Percentiles rank a stretch among this genome's conserved stretches.
phyloP scores from a whole-genome alignment of 2,113 vertebrate species.

The Erpornis zantholeuca region DNA sequence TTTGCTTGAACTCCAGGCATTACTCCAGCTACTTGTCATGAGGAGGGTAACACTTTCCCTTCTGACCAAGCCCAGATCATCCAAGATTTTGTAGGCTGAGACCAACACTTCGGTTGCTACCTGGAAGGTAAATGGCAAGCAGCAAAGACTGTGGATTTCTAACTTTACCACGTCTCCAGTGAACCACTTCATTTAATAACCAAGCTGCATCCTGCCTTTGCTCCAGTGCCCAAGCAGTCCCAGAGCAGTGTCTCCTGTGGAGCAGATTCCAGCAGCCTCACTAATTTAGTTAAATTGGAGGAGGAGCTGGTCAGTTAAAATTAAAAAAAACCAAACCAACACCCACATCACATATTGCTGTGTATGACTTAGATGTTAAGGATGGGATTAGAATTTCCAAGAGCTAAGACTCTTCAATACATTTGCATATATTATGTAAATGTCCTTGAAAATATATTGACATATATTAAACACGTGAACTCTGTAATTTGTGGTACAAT shows the following conservation, averaged over 20 bases:
- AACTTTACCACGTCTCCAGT: background rate
- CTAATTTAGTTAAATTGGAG: background rate
- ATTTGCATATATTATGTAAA: slow-evolving; percentile 45
- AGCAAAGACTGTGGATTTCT: background rate
- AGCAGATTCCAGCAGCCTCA: background rate
- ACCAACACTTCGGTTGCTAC: background rate
- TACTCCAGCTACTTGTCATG: background rate
- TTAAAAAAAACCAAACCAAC: background rate
- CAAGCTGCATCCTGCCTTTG: background rate
- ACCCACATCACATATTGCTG: background rate
- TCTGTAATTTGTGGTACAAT: background rate
- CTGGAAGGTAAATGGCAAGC: background rate
- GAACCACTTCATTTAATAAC: background rate
- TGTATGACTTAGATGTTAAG: background rate
- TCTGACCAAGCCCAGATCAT: background rate
- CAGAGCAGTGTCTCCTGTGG: background rate
- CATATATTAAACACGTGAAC: slow-evolving; percentile 7
- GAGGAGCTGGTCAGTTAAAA: slow-evolving; percentile 7
- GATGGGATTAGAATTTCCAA: background rate
- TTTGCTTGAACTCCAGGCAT: background rate
- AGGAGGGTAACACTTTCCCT: background rate
- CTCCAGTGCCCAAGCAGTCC: background rate
- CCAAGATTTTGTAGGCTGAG: background rate
- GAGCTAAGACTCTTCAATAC: background rate
- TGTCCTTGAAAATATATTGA: slow-evolving; percentile 10